Base-by-base conservation (phyloP, 2,797 vertebrate genomes). In the Acestrorhynchus altus region DNA sequence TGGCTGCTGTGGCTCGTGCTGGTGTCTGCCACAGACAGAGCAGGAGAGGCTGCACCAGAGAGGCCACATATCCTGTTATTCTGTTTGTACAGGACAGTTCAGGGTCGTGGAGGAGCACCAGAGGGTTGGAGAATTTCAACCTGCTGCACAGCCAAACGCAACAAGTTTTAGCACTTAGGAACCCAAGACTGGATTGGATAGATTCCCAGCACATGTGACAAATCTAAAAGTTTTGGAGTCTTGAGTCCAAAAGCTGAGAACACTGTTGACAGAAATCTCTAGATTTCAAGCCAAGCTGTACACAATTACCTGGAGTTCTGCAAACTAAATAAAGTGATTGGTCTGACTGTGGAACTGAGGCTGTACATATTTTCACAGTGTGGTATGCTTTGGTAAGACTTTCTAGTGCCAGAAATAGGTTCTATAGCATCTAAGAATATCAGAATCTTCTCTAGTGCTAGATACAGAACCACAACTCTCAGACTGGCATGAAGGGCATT, bases 61-160 rank as follows among this genome's bases (percentile, higher is more conserved):
- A 56, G 79, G 69, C 80, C 56, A 71, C 22, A 31, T 78, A 79
- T 90, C 89, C 90, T 91, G 90, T 87, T 89, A 88, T 89, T 86
- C 82, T 81, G 59, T 76, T 81, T 87, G 79, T 69, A 67, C 70
- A 83, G 78, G 78, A 81, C 65, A 59, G 69, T 78, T 51, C 63
- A 28, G 74, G 73, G 74, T 76, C 83, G 56, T 76, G 77, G n/a
- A n/a, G 42, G 28, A 4, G 51, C 79, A 56, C 8, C 56, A 61
- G 57, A 69, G 35, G 8, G 39, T 4, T 49, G 52, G 44, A 80
- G 60, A 57, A 65, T 80, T 69, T 28, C 72, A 80, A 22, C 20
- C 65, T 80, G 67, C 70, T 54, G 13, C 66, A 56, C 10, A 61
- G 83, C 81, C 83, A 81, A 81, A 72, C 67, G 31, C 61, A 78